Conservation (phyloP, 2,797 vertebrate species). For the Anableps anableps region DNA sequence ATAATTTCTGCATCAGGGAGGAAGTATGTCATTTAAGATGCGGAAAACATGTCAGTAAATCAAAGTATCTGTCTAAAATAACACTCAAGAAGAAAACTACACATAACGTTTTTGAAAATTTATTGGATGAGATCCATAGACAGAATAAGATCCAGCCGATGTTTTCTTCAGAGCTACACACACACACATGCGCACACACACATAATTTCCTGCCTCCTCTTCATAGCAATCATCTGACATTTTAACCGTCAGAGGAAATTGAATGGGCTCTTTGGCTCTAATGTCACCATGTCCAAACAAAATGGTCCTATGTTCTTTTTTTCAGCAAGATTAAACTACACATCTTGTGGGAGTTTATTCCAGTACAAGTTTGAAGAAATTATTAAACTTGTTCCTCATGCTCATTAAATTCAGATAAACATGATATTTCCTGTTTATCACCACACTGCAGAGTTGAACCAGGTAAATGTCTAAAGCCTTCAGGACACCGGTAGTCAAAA, state of each 20-base stretch:
- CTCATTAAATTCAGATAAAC: background rate
- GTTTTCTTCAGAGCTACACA: background rate
- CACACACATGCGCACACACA: constrained; percentile 7
- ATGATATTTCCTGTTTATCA: background rate
- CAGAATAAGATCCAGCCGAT: constrained; percentile 10
- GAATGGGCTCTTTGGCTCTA: constrained; percentile 34
- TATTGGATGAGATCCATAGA: constrained; percentile 46
- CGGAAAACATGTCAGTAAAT: background rate
- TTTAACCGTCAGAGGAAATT: constrained; percentile 56
- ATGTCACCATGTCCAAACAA: constrained; percentile 23
- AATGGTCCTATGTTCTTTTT: constrained; percentile 23
- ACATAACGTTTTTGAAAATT: constrained; percentile 36
- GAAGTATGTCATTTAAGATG: background rate
- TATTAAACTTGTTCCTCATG: background rate
- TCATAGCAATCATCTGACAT: constrained; percentile 39
- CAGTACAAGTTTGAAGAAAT: background rate
- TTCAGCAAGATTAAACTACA: constrained; percentile 34
- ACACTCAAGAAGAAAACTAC: background rate
- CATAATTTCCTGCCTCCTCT: constrained; percentile 45
- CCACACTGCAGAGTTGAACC: background rate
- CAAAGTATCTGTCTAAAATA: background rate
- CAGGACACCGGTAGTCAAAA: background rate
- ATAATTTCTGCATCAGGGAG: background rate
- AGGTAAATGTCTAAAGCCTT: background rate
- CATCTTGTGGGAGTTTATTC: background rate